Conservation (phyloP, 2,888 invertebrate genomes). For the Keiferia lycopersicella region DNA sequence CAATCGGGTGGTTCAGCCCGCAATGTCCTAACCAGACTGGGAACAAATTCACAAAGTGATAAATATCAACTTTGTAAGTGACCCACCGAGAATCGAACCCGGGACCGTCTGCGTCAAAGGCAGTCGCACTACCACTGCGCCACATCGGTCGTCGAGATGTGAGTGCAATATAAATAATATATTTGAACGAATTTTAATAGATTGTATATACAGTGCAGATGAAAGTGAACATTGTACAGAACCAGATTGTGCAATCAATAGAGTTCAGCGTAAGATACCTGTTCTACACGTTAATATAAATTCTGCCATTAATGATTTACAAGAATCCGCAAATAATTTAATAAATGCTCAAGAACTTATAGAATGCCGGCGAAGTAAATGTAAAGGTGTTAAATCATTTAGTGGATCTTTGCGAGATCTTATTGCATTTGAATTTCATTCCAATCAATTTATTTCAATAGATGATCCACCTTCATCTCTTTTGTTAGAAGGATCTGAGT, state of each 20-base stretch:
- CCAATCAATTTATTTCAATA: conserved; percentile 30
- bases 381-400: conserved; percentile 32
- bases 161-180: conserved; percentile 33
- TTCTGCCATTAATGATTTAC: conserved; percentile 26
- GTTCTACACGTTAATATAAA: conserved; percentile 28
- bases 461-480: conserved; percentile 29
- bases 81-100: too few species aligned
- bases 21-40: too few species aligned
- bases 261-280: conserved; percentile 27
- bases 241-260: conserved; percentile 28
- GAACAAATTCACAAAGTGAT: too few species aligned
- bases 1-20: too few species aligned
- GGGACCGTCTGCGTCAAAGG: too few species aligned
- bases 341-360: conserved; percentile 27
- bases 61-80: too few species aligned
- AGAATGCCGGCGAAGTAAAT: conserved; percentile 28
- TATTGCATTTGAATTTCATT: conserved; percentile 33
- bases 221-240: conserved; percentile 31
- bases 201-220: conserved; percentile 32
- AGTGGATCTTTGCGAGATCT: conserved; percentile 30
- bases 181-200: conserved; percentile 33
- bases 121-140: too few species aligned
- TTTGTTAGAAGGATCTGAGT: conserved; percentile 23
- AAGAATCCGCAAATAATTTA: conserved; percentile 27
- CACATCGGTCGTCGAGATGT: too few species aligned